These are phyloP conservation scores for Drosophila pseudoobscura DNA, from an alignment of 1,140 invertebrate species.

Conservation along the genomic window DNA sequence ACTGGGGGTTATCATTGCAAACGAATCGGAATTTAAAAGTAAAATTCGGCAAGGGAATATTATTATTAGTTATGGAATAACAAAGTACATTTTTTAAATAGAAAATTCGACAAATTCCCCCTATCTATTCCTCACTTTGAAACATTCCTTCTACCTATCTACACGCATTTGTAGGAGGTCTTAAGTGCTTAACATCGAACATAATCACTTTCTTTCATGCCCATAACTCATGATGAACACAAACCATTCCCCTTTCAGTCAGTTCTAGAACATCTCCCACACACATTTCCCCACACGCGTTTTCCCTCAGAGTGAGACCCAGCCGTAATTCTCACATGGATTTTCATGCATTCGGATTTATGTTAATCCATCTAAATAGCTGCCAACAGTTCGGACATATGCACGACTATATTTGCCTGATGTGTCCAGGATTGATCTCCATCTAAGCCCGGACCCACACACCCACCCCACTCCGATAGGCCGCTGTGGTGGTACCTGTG, in stretches of 20 bases:
- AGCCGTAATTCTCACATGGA: conserved; percentile 64
- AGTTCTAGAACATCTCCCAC: conserved; percentile 49
- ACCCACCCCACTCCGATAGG: background rate
- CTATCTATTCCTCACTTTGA: background rate
- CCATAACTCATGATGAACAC: conserved; percentile 36
- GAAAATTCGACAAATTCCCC: no score
- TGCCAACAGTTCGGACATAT: conserved; percentile 72
- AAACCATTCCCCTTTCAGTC: background rate
- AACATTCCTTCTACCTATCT: background rate
- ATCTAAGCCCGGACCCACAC: background rate
- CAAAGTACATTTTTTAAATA: no score
- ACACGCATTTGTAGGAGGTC: background rate
- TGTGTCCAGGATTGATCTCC: conserved; percentile 45
- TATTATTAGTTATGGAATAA: no score
- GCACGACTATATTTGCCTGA: conserved; percentile 69
- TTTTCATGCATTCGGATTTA: conserved; percentile 61
- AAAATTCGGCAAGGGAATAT: no score
- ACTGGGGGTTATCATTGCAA: no score
- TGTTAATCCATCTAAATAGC: conserved; percentile 78
- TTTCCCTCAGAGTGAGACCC: conserved; percentile 2
- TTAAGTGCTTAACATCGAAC: conserved; percentile 10
- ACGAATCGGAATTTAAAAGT: no score
- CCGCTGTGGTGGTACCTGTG: conserved; percentile 22
- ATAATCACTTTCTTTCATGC: conserved; percentile 21
- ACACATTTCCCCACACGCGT: conserved; percentile 18